phyloP scores from a whole-genome alignment of 1,140 invertebrate species.

The Drosophila tristis region DNA sequence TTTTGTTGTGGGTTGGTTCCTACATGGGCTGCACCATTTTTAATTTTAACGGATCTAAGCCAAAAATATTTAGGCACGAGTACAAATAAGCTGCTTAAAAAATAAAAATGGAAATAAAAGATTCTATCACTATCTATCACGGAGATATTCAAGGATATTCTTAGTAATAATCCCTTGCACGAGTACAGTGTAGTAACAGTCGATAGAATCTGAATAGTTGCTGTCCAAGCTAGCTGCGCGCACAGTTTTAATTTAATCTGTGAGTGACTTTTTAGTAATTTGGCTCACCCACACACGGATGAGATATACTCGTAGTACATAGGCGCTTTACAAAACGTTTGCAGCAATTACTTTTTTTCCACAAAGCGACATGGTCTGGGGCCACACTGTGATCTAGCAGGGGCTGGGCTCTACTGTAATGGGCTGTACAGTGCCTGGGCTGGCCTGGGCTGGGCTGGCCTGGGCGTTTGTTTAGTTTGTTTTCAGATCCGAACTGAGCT shows the following conservation, averaged over 20 bases:
- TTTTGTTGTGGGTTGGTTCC: slow-evolving; percentile 7
- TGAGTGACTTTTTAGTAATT: slow-evolving; percentile 13
- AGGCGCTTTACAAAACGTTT: slow-evolving; percentile 30
- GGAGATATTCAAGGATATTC: not conserved
- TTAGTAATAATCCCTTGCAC: not conserved
- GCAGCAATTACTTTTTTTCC: slow-evolving; percentile 40
- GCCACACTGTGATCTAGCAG: slow-evolving; percentile 7
- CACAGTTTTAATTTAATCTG: slow-evolving; percentile 1
- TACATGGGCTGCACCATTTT: slow-evolving; percentile 14
- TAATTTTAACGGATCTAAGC: slow-evolving; percentile 2
- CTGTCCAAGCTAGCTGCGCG: too few species aligned
- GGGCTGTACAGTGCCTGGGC: slow-evolving; percentile 13
- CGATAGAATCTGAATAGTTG: too few species aligned
- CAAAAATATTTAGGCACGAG: not conserved
- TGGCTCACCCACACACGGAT: slow-evolving; percentile 15
- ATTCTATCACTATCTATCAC: slow-evolving; percentile 8
- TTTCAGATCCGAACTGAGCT: slow-evolving; percentile 8
- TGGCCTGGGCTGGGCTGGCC: slow-evolving; percentile 14
- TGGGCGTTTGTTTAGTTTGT: slow-evolving; percentile 23
- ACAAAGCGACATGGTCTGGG: not conserved
- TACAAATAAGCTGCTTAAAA: too few species aligned
- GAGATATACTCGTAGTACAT: slow-evolving; percentile 10
- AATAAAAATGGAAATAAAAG: too few species aligned
- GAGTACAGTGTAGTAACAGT: not conserved
- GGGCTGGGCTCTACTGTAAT: slow-evolving; percentile 9